A percentile compares a stretch with the other conserved stretches of the same genome.
Evolutionary conservation across 1,140 invertebrate genomes (phyloP).

Genomic region (Diachasma alloeum): DNA sequence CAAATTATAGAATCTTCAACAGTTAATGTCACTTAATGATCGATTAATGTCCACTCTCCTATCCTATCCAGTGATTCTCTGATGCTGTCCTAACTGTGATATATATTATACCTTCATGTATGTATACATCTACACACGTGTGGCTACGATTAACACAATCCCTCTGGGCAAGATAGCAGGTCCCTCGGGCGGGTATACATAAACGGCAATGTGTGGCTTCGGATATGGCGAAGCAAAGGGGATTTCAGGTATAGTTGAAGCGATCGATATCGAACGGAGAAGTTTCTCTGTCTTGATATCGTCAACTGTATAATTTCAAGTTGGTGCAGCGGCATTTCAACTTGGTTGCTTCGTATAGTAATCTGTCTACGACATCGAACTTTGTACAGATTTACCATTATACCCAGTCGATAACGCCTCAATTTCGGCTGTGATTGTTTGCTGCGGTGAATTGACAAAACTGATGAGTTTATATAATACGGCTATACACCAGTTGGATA

Average conservation of each 20-base stretch:
- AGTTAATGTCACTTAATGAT: neutral
- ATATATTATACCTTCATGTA: neutral
- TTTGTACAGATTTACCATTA: neutral
- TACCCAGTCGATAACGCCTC: neutral
- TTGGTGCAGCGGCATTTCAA: neutral
- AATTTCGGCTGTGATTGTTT: neutral
- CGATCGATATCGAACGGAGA: conserved; percentile 2
- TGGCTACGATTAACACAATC: conserved; percentile 30
- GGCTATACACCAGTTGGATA: neutral
- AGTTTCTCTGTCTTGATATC: conserved; percentile 4
- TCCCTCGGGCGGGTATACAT: conserved; percentile 23
- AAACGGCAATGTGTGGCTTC: conserved; percentile 30
- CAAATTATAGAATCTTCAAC: neutral
- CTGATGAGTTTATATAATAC: too few relatives aligned
- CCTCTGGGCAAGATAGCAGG: conserved; percentile 22
- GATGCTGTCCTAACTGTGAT: neutral
- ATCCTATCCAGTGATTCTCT: neutral
- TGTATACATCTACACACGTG: conserved; percentile 7
- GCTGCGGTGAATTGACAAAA: too few relatives aligned
- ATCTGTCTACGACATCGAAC: neutral
- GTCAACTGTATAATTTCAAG: neutral
- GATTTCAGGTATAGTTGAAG: neutral
- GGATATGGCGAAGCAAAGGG: conserved; percentile 19
- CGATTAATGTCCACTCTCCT: neutral
- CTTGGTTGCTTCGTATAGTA: neutral